Percentiles rank a stretch among this genome's conserved stretches.
phyloP scores from a whole-genome alignment of 2,888 invertebrate species.

The Drosophila peninsularis region DNA sequence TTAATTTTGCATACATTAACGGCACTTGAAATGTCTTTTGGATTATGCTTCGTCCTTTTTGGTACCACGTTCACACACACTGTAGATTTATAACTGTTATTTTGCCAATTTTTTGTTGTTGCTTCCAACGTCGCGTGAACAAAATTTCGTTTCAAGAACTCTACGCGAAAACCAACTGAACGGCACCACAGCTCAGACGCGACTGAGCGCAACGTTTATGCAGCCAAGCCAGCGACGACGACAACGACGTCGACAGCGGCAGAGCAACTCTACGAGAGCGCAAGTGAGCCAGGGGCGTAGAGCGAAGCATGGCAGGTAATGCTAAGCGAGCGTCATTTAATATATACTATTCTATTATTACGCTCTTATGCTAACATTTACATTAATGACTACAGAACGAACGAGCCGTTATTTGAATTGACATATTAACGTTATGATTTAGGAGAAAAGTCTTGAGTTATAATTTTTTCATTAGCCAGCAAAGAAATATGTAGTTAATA shows the following conservation, averaged over 20 bases:
- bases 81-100: constrained; percentile 51
- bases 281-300: constrained; percentile 34
- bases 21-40: constrained; percentile 24
- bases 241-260: constrained; percentile 12
- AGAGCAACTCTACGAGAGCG: constrained; percentile 3
- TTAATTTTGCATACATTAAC: constrained; percentile 17
- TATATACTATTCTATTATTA: constrained; percentile 1
- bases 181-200: constrained; percentile 68
- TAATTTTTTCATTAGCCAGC: neutral
- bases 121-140: constrained; percentile 48
- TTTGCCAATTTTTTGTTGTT: constrained; percentile 68
- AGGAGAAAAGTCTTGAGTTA: neutral
- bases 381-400: neutral
- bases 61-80: constrained; percentile 15
- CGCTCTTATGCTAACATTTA: neutral
- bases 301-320: neutral
- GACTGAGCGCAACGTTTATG: constrained; percentile 50
- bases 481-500: neutral
- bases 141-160: constrained; percentile 20
- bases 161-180: constrained; percentile 55
- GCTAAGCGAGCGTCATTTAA: constrained; percentile 7
- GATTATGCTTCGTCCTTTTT: constrained; percentile 11
- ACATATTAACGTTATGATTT: neutral
- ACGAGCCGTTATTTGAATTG: neutral
- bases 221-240: neutral